A percentile compares a stretch with the other conserved stretches of the same genome.
Evolutionary conservation across 1,140 invertebrate genomes (phyloP).

Genomic region (Harpegnathos saltator): DNA sequence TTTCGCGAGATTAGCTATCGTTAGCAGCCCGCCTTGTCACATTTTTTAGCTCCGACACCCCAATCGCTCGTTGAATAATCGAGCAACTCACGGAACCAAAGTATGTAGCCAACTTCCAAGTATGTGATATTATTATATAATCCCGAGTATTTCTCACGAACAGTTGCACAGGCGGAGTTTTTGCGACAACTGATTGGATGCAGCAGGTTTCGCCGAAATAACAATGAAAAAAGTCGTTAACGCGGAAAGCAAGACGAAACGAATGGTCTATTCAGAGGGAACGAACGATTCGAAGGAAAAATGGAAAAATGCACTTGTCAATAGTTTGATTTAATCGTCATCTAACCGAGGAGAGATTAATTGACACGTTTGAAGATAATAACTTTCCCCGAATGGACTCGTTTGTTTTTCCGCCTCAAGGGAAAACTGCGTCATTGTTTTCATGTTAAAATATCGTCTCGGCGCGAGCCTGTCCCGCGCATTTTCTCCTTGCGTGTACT

Average conservation of each 20-base stretch:
- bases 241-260: background rate
- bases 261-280: background rate
- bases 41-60: background rate
- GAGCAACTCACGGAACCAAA: conserved; percentile 5
- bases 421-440: conserved; percentile 38
- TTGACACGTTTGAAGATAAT: conserved; percentile 28
- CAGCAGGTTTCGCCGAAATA: background rate
- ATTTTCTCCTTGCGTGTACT: conserved; percentile 18
- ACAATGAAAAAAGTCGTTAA: background rate
- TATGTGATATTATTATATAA: background rate
- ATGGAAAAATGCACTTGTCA: conserved; percentile 14
- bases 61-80: background rate
- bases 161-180: background rate
- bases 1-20: background rate
- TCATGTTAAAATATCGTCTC: conserved; percentile 45
- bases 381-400: background rate
- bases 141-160: background rate
- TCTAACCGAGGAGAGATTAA: background rate
- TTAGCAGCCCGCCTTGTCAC: background rate
- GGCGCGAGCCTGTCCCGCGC: background rate
- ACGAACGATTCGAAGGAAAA: background rate
- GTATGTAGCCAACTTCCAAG: conserved; percentile 18
- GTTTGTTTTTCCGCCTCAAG: conserved; percentile 20
- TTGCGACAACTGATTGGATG: no score
- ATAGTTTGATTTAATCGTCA: conserved; percentile 8